phyloP scores from a whole-genome alignment of 2,113 vertebrate genomes.

The Notiomystis cincta region DNA sequence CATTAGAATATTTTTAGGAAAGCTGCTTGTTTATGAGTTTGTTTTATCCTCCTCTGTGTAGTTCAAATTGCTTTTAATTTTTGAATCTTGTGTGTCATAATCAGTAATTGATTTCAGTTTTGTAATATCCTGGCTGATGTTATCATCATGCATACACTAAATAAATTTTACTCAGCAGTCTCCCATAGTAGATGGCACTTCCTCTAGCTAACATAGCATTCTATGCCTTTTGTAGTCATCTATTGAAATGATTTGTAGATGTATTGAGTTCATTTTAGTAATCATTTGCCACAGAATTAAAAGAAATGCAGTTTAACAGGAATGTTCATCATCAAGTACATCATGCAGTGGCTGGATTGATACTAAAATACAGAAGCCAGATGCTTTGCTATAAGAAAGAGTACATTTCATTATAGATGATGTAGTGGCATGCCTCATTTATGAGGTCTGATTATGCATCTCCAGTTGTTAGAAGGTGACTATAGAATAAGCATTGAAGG shows the following conservation, averaged over 20 bases:
- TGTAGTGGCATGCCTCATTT: neutral
- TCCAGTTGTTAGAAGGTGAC: slow-evolving; percentile 4
- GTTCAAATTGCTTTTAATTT: neutral
- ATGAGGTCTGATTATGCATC: slow-evolving; percentile 20
- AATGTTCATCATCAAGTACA: neutral
- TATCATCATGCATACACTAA: slow-evolving; percentile 41
- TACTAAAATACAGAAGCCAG: neutral
- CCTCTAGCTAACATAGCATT: neutral
- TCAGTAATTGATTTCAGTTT: slow-evolving; percentile 42
- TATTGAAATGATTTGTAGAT: neutral
- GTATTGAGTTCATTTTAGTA: neutral
- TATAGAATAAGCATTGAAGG: neutral
- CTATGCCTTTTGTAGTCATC: neutral
- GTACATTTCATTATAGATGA: neutral
- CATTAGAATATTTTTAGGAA: neutral
- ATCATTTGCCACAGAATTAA: neutral
- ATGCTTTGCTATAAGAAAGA: neutral
- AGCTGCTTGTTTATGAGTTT: neutral
- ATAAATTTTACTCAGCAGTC: slow-evolving; percentile 46
- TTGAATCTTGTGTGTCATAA: slow-evolving; percentile 2
- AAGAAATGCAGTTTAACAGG: neutral
- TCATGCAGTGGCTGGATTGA: neutral
- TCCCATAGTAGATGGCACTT: slow-evolving; percentile 19
- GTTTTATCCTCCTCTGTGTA: neutral
- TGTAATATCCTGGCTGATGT: slow-evolving; percentile 13